Base-by-base conservation (phyloP, 2,113 vertebrate genomes). In the Numenius arquata region DNA sequence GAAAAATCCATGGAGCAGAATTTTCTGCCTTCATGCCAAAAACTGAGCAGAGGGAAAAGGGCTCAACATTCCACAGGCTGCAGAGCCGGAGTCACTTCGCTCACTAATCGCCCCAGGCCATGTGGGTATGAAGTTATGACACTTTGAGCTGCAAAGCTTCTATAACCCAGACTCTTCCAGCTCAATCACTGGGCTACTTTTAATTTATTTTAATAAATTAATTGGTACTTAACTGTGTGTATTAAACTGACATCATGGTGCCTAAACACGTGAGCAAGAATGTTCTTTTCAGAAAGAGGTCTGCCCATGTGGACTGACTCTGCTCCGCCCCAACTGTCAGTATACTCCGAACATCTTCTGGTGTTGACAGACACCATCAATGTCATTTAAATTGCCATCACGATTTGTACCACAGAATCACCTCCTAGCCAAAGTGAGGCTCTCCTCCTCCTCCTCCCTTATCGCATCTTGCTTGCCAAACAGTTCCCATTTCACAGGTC, bases 111-210 rank as follows among this genome's bases (percentile, higher is more conserved):
- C 62, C 29, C 23, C 32, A 65, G 50, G 56, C 62, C 32, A 25
- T 0, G 2, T 3, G 9, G 7, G 21, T 15, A 25, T 13, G 22
- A 55, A 59, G 78, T 27, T 53, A 18, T 5, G 40, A 59, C 1
- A 1, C 38, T 68, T 8, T 4, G 34, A 53, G 26, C 29, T 61
- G 40, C 22, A 67, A 41, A 38, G 32, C 62, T 61, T 41, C 79
- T 36, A 13, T 15, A 75, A 48, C 16, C 25, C 41, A 25, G 18
- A 8, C 22, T 50, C 29, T 59, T 40, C 21, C 45, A 20, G 34
- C 43, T 71, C 75, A 43, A 16, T 27, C 30, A 58, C n/a, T 6
- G 30, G 45, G 15, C 72, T 66, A 53, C 38, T 17, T 62, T 29
- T 38, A n/a, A n/a, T n/a, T n/a, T n/a, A n/a, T n/a, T n/a, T n/a